Conservation (phyloP, 2,888 invertebrate genomes). For the Copidosoma aretas region DNA sequence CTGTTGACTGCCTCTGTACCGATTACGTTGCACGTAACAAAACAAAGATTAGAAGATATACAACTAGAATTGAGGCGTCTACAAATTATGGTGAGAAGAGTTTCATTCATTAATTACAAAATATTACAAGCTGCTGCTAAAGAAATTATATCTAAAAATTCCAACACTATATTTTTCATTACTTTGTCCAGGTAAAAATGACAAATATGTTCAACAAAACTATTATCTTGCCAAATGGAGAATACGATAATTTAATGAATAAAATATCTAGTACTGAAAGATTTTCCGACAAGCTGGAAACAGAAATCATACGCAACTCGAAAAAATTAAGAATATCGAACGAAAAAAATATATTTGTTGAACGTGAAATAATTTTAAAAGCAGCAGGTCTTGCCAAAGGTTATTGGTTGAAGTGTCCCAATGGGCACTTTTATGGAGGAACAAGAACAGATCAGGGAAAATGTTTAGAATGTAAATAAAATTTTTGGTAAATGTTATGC, state of each 20-base stretch:
- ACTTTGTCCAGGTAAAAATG: background rate
- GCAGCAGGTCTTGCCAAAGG: constrained; percentile 5
- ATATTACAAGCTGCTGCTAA: too few relatives aligned
- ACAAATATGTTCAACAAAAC: background rate
- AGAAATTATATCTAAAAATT: background rate
- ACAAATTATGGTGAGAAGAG: constrained; percentile 11
- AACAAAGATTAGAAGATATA: constrained; percentile 10
- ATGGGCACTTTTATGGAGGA: constrained; percentile 17
- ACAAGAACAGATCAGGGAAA: background rate
- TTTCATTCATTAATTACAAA: background rate
- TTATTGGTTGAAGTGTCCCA: constrained; percentile 24
- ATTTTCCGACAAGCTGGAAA: constrained; percentile 6
- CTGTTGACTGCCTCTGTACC: constrained; percentile 1
- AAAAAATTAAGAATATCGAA: background rate
- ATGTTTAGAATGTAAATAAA: constrained; percentile 15
- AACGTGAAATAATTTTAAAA: constrained; percentile 13
- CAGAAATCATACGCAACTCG: background rate
- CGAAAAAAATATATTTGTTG: background rate
- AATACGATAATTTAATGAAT: background rate
- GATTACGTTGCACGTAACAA: background rate
- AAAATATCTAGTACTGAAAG: constrained; percentile 4
- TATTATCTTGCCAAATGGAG: too few relatives aligned
- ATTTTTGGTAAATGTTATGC: too few relatives aligned
- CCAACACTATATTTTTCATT: too few relatives aligned
- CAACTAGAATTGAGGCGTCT: constrained; percentile 16